Base-by-base conservation (phyloP, 1,140 invertebrate species). In the Bombus breviceps region DNA sequence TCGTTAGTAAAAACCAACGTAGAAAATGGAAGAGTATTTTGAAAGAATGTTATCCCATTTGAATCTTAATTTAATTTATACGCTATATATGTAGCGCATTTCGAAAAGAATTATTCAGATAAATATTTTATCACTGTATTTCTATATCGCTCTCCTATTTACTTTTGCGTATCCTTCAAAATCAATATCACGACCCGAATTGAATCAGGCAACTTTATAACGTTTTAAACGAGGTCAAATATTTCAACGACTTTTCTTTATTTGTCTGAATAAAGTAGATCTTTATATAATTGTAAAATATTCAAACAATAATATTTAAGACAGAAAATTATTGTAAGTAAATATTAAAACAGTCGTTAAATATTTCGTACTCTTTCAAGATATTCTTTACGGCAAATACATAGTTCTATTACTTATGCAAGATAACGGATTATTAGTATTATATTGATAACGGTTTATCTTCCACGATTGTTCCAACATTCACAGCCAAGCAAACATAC, bases 391-490 rank as follows among this genome's bases (percentile, higher is more conserved):
- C 3, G 34, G 34, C 8, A 80, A 85, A 64, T 77, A 85, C 62
- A 62, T 73, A 53, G 39, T 32, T 62, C 41, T 41, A 62, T 85
- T 85, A 80, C 41, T 80, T 85, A 64, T 62, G 68, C 76, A 28
- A 15, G 83, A 80, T 85, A 85, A 80, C 39, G 8, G 64, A 57
- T 53, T 39, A 78, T 79, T 84, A 79, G 76, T 84, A 62, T 79
- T 72, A 25, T 64, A 64, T 62, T 22, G 83, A 85, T 85, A 85
- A 85, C 76, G 32, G 68, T 57, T 64, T 85, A 80, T 85, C 83
- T 6, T 12, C 5, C 41, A 53, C 41, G 72, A 85, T 85, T 80
- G 41, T 71, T 72, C 68, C 47, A 80, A 62, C 68, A 77, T 53
- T 59, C 34, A 37, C 53, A 57, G 28, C 2, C 5, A 13, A 28